Conservation (phyloP, 92 coral and sea anemone species). For the Paramuricea clavata region DNA sequence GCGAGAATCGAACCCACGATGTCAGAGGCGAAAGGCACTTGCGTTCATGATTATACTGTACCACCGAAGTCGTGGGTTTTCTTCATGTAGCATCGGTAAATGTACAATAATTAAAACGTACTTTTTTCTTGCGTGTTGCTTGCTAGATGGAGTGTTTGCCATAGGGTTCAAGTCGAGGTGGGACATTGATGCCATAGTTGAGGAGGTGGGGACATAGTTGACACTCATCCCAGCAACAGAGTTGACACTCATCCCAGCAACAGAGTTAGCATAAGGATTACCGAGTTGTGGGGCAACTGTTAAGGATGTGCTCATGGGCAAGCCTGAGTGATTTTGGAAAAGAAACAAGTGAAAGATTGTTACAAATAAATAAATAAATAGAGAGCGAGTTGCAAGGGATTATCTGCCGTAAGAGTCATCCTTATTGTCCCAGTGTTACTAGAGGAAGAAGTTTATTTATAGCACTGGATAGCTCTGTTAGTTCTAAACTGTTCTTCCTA, state of each 20-base stretch:
- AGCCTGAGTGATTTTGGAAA: neutral
- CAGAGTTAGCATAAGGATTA: slow-evolving; percentile 27
- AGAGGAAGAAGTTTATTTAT: no score
- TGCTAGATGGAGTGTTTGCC: slow-evolving; percentile 18
- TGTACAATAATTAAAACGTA: neutral
- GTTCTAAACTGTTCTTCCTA: no score
- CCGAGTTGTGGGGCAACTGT: slow-evolving; percentile 43
- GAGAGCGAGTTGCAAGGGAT: no score
- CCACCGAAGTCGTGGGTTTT: no score
- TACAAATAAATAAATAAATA: neutral
- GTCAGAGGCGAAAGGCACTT: no score
- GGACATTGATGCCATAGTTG: neutral
- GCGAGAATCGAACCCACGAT: no score
- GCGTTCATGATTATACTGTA: no score
- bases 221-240: slow-evolving; percentile 13
- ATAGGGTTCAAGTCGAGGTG: slow-evolving; percentile 33
- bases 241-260: slow-evolving; percentile 6
- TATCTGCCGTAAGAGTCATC: no score
- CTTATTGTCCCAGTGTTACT: no score
- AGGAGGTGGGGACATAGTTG: slow-evolving; percentile 33
- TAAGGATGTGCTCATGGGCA: slow-evolving; percentile 27
- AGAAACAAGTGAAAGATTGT: neutral
- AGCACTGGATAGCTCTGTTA: no score
- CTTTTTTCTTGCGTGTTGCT: slow-evolving; percentile 47
- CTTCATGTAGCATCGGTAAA: no score